These are phyloP conservation scores for Peromyscus melanophrys DNA, from an alignment of 2,797 vertebrate species.

Conservation along the genomic window DNA sequence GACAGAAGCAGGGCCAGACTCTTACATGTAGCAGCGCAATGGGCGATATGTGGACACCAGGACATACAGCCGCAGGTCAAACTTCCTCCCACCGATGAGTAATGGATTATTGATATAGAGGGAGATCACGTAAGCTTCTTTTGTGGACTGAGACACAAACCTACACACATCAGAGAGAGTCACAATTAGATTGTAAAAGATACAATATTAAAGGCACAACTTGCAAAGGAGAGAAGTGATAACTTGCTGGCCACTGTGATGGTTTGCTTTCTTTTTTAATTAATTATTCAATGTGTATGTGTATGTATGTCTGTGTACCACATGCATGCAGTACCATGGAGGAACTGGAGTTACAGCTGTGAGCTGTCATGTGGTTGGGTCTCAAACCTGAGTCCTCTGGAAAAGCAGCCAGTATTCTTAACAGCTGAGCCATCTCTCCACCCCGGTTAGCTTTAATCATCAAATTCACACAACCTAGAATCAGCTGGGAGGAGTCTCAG, in stretches of 20 bases:
- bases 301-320: not conserved
- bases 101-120: conserved; percentile 98
- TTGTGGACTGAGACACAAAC: conserved; percentile 95
- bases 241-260: not conserved
- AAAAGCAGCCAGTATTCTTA: not conserved
- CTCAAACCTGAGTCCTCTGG: not conserved
- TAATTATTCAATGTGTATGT: not conserved
- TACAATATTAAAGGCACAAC: rapidly evolving
- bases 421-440: not conserved
- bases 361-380: not conserved
- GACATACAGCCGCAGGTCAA: conserved; percentile 98
- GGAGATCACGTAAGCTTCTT: conserved; percentile 99
- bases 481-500: not conserved
- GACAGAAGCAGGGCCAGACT: rapidly evolving
- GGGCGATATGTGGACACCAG: conserved; percentile 98
- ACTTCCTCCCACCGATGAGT: conserved; percentile 98
- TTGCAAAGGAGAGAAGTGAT: not conserved
- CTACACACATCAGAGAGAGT: conserved; percentile 83
- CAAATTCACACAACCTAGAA: not conserved
- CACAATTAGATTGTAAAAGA: not conserved
- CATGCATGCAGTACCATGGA: not conserved
- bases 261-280: not conserved
- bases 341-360: not conserved
- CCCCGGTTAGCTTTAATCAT: not conserved
- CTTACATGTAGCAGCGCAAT: conserved; percentile 98